Conservation (phyloP, 2,797 vertebrate genomes). For the Gymnoscopelus braueri region DNA sequence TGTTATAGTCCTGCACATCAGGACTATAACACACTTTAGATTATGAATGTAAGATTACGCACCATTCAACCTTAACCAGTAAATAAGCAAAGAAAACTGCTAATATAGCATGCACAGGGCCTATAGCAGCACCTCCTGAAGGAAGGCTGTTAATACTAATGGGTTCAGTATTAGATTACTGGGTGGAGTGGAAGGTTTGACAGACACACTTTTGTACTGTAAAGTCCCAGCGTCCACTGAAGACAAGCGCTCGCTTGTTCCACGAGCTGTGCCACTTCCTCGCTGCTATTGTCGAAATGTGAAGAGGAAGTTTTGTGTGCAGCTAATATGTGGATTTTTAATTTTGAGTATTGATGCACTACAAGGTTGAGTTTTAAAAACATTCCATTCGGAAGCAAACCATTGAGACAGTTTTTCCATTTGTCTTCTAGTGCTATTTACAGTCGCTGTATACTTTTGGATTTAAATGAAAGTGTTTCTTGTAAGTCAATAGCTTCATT, state of each 20-base stretch:
- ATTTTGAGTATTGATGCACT: conserved; percentile 12
- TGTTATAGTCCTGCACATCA: neutral
- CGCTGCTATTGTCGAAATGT: conserved; percentile 28
- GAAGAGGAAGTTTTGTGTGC: neutral
- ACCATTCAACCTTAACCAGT: neutral
- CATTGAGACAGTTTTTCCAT: neutral
- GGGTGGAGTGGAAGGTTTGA: neutral
- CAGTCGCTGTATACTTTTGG: conserved; percentile 3
- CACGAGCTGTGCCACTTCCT: conserved; percentile 22
- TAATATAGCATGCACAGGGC: conserved; percentile 5
- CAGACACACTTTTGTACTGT: conserved; percentile 1
- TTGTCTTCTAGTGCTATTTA: conserved; percentile 14
- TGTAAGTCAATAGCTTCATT: neutral
- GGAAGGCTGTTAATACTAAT: conserved; percentile 8
- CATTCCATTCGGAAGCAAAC: conserved; percentile 4
- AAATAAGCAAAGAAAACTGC: neutral
- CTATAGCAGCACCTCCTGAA: neutral
- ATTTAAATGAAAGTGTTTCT: neutral
- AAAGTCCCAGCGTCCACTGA: neutral
- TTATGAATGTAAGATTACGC: neutral
- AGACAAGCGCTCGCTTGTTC: conserved; percentile 6
- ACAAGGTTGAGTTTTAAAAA: neutral
- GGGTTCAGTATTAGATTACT: conserved; percentile 15
- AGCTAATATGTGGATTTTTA: conserved; percentile 1
- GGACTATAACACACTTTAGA: too few species aligned